phyloP scores from a whole-genome alignment of 2,888 invertebrate species.

The Pseudolycoriella hygida region DNA sequence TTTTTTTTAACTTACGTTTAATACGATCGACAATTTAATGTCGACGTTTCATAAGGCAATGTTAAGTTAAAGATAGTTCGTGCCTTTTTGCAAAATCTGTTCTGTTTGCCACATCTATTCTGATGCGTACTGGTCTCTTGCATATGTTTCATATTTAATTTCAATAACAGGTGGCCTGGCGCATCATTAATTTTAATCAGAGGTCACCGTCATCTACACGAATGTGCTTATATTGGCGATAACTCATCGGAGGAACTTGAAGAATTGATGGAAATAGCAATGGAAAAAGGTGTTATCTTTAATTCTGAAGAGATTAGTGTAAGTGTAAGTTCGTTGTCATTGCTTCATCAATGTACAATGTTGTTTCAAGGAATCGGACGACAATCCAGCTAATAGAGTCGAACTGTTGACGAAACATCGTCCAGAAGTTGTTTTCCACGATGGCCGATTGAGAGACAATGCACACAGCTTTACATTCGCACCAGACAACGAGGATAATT shows the following conservation, averaged over 20 bases:
- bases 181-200: conserved; percentile 59
- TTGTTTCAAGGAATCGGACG: conserved; percentile 20
- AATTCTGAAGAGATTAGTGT: too few relatives aligned
- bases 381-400: conserved; percentile 39
- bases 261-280: conserved; percentile 35
- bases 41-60: too few relatives aligned
- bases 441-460: conserved; percentile 25
- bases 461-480: conserved; percentile 15
- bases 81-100: too few relatives aligned
- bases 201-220: conserved; percentile 57
- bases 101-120: too few relatives aligned
- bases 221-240: conserved; percentile 66
- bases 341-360: too few relatives aligned
- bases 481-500: conserved; percentile 8
- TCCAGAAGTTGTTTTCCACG: conserved; percentile 42
- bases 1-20: too few relatives aligned
- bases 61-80: too few relatives aligned
- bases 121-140: too few relatives aligned
- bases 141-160: not conserved
- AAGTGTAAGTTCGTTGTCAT: too few relatives aligned
- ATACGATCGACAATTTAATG: too few relatives aligned
- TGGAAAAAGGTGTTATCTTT: conserved; percentile 23
- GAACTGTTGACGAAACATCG: conserved; percentile 42
- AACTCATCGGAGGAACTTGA: conserved; percentile 61
- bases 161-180: conserved; percentile 44